Percentiles rank a stretch among this genome's conserved stretches.
These are phyloP conservation scores for Marcusenius ussheri DNA, from an alignment of 2,113 vertebrate species.

Conservation along the genomic window DNA sequence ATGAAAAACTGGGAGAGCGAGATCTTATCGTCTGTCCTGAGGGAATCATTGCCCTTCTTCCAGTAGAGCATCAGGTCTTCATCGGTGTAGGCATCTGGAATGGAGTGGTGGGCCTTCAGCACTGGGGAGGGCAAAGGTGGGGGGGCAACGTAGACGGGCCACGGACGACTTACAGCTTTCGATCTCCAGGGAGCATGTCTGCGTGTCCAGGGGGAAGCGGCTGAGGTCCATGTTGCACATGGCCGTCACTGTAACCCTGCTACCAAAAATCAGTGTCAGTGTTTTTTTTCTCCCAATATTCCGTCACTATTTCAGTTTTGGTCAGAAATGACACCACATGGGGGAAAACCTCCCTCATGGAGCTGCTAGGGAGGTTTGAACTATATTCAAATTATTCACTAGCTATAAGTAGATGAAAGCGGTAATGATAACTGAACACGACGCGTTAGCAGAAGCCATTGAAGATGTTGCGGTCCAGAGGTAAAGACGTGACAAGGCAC, in stretches of 20 bases:
- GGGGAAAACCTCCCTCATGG: not conserved
- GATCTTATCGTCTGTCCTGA: constrained; percentile 85
- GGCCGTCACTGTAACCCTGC: constrained; percentile 75
- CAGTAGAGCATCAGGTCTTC: constrained; percentile 93
- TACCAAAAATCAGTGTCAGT: not conserved
- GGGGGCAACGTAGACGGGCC: not conserved
- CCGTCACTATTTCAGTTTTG: not conserved
- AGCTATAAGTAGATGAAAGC: constrained; percentile 33
- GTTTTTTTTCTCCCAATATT: not conserved
- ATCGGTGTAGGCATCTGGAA: constrained; percentile 85
- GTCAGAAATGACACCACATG: not conserved
- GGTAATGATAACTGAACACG: constrained; percentile 28
- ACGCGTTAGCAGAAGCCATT: constrained; percentile 11
- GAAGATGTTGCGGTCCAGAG: not conserved
- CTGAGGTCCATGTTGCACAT: constrained; percentile 97
- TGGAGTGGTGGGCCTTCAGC: not conserved
- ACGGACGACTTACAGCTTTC: constrained; percentile 82
- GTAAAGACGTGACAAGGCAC: constrained; percentile 17
- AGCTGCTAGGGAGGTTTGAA: constrained; percentile 17
- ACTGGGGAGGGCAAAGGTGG: not conserved
- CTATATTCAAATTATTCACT: not conserved
- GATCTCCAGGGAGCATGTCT: constrained; percentile 87
- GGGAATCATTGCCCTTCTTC: constrained; percentile 85
- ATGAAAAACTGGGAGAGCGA: constrained; percentile 91
- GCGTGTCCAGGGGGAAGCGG: constrained; percentile 83